Percentiles rank a stretch among this genome's conserved stretches.
These are phyloP conservation scores for Meleagris gallopavo DNA, from an alignment of 2,113 vertebrate species.

Conservation along the genomic window DNA sequence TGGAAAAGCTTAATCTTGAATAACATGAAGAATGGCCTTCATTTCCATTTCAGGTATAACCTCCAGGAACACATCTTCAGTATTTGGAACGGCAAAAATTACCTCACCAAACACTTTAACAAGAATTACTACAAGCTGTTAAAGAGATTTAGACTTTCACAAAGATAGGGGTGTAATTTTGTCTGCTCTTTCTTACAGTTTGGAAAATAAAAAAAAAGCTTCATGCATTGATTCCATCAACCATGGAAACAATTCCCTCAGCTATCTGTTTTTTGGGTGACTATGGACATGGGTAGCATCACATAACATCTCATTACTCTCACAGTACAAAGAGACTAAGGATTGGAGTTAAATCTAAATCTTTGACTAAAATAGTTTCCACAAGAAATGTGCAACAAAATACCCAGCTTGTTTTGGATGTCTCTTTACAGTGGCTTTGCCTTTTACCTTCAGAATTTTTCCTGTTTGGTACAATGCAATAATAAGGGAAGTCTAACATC, in stretches of 20 bases:
- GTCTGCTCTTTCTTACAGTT: not conserved
- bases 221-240: not conserved
- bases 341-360: not conserved
- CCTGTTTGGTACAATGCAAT: slow-evolving; percentile 53
- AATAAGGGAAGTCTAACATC: slow-evolving; percentile 47
- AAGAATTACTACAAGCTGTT: slow-evolving; percentile 6
- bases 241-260: not conserved
- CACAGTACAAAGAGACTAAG: not conserved
- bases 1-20: not conserved
- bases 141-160: slow-evolving; percentile 6
- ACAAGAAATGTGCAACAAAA: slow-evolving; percentile 12
- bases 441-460: slow-evolving; percentile 43
- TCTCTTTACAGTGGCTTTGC: slow-evolving; percentile 44
- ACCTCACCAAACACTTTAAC: not conserved
- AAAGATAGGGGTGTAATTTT: not conserved
- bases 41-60: not conserved
- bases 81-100: not conserved
- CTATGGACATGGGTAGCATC: not conserved
- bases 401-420: slow-evolving; percentile 43
- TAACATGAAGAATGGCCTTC: not conserved
- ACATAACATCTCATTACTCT: not conserved
- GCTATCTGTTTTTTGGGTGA: not conserved
- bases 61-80: not conserved
- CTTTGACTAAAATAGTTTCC: slow-evolving; percentile 10
- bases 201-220: not conserved